These are phyloP conservation scores for Pachycephus smyrnensis DNA, from an alignment of 2,888 invertebrate species.

Conservation along the genomic window DNA sequence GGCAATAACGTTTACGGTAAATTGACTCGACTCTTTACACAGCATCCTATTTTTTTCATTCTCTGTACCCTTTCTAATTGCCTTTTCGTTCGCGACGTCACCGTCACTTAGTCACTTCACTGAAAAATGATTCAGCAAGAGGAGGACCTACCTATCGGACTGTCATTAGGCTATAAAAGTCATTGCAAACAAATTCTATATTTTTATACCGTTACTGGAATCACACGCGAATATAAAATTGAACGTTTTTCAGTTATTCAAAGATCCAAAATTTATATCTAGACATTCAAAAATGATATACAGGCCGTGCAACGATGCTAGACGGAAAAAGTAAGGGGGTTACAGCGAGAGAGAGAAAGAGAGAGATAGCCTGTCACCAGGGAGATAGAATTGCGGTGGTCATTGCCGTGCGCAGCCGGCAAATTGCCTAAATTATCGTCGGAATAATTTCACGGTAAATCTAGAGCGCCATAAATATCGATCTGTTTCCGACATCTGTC, in stretches of 20 bases:
- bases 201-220: too few species aligned
- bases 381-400: neutral
- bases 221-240: too few species aligned
- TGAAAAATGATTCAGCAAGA: too few species aligned
- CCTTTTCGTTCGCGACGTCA: neutral
- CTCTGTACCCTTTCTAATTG: neutral
- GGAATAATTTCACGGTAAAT: conserved; percentile 25
- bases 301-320: too few species aligned
- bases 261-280: too few species aligned
- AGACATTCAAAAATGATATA: too few species aligned
- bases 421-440: conserved; percentile 19
- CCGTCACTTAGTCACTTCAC: too few species aligned
- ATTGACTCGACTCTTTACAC: neutral
- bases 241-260: too few species aligned
- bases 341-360: neutral
- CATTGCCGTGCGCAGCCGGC: neutral
- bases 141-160: too few species aligned
- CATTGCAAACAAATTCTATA: too few species aligned
- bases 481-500: conserved; percentile 26
- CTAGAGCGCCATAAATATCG: conserved; percentile 24
- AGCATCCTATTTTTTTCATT: neutral
- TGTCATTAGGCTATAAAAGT: too few species aligned
- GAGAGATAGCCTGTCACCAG: neutral
- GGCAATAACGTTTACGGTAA: neutral
- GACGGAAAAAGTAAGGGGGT: conserved; percentile 15